A percentile compares a stretch with the other conserved stretches of the same genome.
phyloP scores from a whole-genome alignment of 2,888 invertebrate genomes.

The Protodeltote pygarga region DNA sequence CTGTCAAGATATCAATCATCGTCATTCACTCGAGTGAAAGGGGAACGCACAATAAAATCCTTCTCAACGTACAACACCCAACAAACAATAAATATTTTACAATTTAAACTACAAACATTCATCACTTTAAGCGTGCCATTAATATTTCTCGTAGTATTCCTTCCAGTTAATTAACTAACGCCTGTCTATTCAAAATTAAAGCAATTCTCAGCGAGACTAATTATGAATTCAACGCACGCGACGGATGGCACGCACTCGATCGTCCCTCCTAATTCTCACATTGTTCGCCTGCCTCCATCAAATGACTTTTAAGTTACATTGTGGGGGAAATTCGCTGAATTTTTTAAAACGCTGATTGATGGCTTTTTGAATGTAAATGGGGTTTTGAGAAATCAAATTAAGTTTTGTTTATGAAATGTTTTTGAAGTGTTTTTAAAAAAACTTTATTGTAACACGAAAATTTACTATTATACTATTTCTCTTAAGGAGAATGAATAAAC shows the following conservation, averaged over 20 bases:
- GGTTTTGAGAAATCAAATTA: not conserved
- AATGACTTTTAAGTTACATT: constrained; percentile 26
- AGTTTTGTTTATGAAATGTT: too few relatives aligned
- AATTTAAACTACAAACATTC: too few relatives aligned
- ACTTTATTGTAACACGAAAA: too few relatives aligned
- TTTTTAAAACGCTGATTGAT: constrained; percentile 29
- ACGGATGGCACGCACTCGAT: constrained; percentile 39
- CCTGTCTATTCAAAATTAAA: constrained; percentile 47
- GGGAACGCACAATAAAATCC: too few relatives aligned
- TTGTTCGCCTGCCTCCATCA: constrained; percentile 36
- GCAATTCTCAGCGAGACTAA: constrained; percentile 36
- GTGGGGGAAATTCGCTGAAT: constrained; percentile 16
- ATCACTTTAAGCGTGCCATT: too few relatives aligned
- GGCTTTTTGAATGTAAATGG: constrained; percentile 2
- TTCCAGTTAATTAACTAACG: constrained; percentile 37
- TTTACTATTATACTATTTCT: too few relatives aligned
- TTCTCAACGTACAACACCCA: too few relatives aligned
- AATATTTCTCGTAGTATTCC: constrained; percentile 33
- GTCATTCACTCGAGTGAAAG: too few relatives aligned
- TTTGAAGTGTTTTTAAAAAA: too few relatives aligned
- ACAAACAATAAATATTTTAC: too few relatives aligned
- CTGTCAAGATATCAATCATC: too few relatives aligned
- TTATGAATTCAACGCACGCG: constrained; percentile 48
- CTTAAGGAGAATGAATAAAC: too few relatives aligned
- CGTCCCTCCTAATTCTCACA: constrained; percentile 42